phyloP scores from a whole-genome alignment of 2,888 invertebrate genomes.

The Deroplatys truncata region DNA sequence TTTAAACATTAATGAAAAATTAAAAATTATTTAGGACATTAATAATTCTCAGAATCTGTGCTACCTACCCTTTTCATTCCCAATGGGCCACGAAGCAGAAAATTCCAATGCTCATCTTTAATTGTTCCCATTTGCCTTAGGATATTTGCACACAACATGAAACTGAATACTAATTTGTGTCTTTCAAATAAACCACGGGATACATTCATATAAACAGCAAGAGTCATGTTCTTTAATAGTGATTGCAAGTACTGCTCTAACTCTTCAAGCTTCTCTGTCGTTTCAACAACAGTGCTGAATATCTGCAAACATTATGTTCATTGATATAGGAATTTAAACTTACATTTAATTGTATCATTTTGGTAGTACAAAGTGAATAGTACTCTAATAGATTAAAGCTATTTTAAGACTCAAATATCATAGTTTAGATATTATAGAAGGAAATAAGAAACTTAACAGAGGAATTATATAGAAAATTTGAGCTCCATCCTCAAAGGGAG shows the following conservation, averaged over 20 bases:
- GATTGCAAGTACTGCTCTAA: slow-evolving; percentile 64
- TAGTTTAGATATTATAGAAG: no score
- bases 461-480: no score
- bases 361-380: slow-evolving; percentile 32
- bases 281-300: slow-evolving; percentile 75
- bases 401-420: no score
- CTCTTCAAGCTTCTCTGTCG: slow-evolving; percentile 62
- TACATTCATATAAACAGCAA: slow-evolving; percentile 79
- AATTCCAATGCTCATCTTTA: slow-evolving; percentile 65
- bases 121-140: slow-evolving; percentile 61
- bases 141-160: slow-evolving; percentile 75
- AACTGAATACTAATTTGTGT: slow-evolving; percentile 85
- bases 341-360: background rate
- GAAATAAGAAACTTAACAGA: no score
- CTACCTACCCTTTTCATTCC: slow-evolving; percentile 31
- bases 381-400: background rate
- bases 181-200: slow-evolving; percentile 87
- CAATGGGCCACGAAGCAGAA: slow-evolving; percentile 67
- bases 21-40: background rate
- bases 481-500: no score
- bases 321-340: background rate
- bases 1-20: no score
- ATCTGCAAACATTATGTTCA: slow-evolving; percentile 50
- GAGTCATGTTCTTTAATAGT: slow-evolving; percentile 71
- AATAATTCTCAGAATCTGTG: background rate